Base-by-base conservation (phyloP, 2,888 invertebrate genomes). In the Cantharis flavilabris region DNA sequence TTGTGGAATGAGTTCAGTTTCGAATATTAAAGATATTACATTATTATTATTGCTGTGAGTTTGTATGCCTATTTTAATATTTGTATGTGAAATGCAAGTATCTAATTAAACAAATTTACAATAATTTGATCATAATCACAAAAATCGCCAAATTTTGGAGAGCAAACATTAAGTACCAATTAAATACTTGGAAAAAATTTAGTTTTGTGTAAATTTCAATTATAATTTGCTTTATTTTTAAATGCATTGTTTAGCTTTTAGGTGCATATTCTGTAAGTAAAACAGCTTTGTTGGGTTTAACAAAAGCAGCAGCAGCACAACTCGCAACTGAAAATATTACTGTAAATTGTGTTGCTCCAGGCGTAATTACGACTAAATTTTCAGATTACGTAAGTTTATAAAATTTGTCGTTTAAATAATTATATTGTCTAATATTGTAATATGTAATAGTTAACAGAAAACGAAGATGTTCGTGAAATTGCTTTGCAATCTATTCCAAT, bases 221-320 rank as follows among this genome's bases (percentile, higher is more conserved):
- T 26, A 26, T 26, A 7, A 26, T 9, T 33, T 33, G 4, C 13
- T 13, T 33, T 13, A 11, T 13, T 30, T 30, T 30, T 30, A 3
- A 30, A 30, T 30, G 13, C 11, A 11, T 30, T 11, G 1, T 89
- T 64, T 86, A 97, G 95, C 87, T 95, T n/a, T 88, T 98, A 79
- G 97, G 97, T 14, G 92, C 95, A 2, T 98, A 98, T 88, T 95
- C 96, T 62, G 94, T 99, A 0, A 97, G 96, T 87, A 99, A 99
- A 90, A 98, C 98, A 3, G 94, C 98, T 5, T 89, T 99, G 70
- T 88, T 98, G 78, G 98, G 98, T 9, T 87, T 99, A 65, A 95
- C 96, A 1, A 97, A 97, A 90, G 94, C 94, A 67, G 92, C 96
- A 33, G 93, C 97, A 2, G 89, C 90, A 79, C 95, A 96, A 86